Evolutionary conservation across 1,140 invertebrate species (phyloP).

Genomic region (Macrobrachium nipponense): DNA sequence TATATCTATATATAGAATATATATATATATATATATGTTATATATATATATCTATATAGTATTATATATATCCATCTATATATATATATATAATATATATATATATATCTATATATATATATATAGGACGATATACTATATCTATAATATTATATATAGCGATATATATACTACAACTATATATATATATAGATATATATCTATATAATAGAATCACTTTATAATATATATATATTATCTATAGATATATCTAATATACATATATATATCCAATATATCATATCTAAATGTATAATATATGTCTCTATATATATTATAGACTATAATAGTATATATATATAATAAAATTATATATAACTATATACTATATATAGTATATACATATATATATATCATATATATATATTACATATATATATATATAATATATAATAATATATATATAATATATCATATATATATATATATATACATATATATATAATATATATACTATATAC

Average conservation of each 20-base stretch:
- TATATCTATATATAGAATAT: background rate
- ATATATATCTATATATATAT: background rate
- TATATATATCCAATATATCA: slow-evolving; percentile 23
- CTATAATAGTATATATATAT: background rate
- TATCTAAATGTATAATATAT: slow-evolving; percentile 13
- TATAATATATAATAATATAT: slow-evolving; percentile 16
- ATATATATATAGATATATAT: slow-evolving; percentile 7
- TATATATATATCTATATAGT: background rate
- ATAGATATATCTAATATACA: background rate
- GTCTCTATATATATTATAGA: slow-evolving; percentile 8
- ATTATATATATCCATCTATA: slow-evolving; percentile 7
- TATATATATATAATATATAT: slow-evolving; percentile 8
- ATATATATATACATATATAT: slow-evolving; percentile 25
- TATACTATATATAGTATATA: background rate
- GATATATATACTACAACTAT: too few species aligned
- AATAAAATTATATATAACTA: background rate
- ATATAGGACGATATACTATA: slow-evolving; percentile 13
- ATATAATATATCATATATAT: slow-evolving; percentile 15
- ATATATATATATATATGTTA: background rate
- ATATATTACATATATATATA: background rate
- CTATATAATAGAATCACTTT: too few species aligned
- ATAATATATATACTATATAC: too few species aligned
- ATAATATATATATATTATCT: background rate
- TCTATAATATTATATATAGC: background rate
- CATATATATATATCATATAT: background rate